Conservation (phyloP, 2,797 vertebrate species). For the Platyrinchus mystaceus region DNA sequence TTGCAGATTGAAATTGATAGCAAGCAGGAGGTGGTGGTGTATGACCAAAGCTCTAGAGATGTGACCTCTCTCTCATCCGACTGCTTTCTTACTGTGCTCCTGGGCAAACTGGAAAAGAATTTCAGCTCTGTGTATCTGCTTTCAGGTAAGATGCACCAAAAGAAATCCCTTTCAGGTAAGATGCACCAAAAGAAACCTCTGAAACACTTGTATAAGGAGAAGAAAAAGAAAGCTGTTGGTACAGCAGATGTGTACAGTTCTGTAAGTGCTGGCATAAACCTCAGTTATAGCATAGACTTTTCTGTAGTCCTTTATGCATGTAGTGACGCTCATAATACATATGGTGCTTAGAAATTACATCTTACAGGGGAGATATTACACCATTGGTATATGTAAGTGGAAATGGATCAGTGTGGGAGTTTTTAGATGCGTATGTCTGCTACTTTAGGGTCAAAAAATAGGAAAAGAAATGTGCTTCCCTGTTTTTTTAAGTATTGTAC, state of each 20-base stretch:
- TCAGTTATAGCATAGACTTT: not conserved
- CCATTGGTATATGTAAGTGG: not conserved
- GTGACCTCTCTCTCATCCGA: slow-evolving; percentile 82
- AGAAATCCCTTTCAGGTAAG: slow-evolving; percentile 83
- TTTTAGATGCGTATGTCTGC: not conserved
- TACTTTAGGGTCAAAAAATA: not conserved
- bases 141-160: slow-evolving; percentile 79
- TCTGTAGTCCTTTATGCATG: not conserved
- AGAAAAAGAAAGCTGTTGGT: not conserved
- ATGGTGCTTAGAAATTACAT: not conserved
- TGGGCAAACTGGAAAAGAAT: slow-evolving; percentile 89
- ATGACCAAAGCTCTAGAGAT: slow-evolving; percentile 90
- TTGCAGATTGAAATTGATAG: slow-evolving; percentile 85
- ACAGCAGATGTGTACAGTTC: not conserved
- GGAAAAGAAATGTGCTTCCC: not conserved
- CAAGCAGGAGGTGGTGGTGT: slow-evolving; percentile 89
- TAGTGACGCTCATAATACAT: not conserved
- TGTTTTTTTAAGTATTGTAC: not conserved
- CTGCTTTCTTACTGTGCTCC: slow-evolving; percentile 89
- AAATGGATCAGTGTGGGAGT: not conserved
- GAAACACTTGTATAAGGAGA: not conserved
- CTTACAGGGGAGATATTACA: not conserved
- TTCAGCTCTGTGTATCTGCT: slow-evolving; percentile 90
- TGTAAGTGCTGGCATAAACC: not conserved
- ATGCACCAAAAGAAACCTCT: not conserved